Evolutionary conservation across 2,888 invertebrate genomes (phyloP).

Genomic region (Calameuta filiformis): DNA sequence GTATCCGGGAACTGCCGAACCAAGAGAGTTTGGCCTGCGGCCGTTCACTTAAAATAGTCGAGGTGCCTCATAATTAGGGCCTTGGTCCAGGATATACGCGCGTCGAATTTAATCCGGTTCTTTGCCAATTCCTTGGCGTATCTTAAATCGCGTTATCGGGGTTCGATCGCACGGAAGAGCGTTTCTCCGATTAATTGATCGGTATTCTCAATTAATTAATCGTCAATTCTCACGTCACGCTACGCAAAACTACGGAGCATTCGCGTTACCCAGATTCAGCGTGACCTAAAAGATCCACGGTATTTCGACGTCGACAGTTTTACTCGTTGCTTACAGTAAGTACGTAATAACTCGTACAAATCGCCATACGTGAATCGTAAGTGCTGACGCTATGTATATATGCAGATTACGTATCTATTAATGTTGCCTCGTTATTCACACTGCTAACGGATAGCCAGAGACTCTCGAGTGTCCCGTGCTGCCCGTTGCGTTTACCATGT

Average conservation of each 20-base stretch:
- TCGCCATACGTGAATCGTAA: background rate
- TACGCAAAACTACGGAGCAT: background rate
- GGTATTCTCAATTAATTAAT: background rate
- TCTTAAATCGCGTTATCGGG: background rate
- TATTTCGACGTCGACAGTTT: background rate
- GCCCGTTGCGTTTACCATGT: background rate
- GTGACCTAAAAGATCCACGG: background rate
- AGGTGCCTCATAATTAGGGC: conserved; percentile 18
- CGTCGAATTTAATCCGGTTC: background rate
- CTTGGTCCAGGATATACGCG: background rate
- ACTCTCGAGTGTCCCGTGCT: background rate
- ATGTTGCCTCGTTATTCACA: background rate
- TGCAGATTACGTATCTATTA: background rate
- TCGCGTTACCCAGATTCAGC: background rate
- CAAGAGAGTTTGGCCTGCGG: conserved; percentile 17
- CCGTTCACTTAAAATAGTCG: conserved; percentile 11
- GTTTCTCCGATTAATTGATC: background rate
- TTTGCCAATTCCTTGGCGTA: background rate
- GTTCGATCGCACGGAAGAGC: background rate
- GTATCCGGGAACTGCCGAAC: conserved; percentile 21
- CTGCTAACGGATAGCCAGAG: background rate
- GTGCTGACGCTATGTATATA: background rate
- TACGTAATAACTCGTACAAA: background rate
- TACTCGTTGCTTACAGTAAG: background rate
- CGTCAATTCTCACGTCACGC: background rate